Base-by-base conservation (phyloP, 2,797 vertebrate species). In the Pseudochromis fuscus region DNA sequence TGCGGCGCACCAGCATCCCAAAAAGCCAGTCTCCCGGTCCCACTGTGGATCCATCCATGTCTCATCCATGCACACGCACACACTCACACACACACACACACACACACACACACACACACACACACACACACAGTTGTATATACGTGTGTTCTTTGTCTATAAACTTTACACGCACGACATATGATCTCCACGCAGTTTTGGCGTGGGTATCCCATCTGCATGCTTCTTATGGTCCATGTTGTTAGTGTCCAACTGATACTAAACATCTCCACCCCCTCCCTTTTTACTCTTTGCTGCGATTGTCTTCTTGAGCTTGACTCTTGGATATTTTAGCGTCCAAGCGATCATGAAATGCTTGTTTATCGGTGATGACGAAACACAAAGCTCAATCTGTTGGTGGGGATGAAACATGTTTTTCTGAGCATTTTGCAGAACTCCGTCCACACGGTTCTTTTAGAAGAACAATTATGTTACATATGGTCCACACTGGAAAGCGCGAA, bases 141-240 rank as follows among this genome's bases (percentile, higher is more conserved):
- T 10, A 49, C n/a, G 57, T 23, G 19, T 52, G 46, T 30, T 53
- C 23, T 66, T 77, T 75, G 64, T 70, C 44, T 37, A 71, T 56
- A 60, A 72, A 82, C 78, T 77, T 71, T 58, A 82, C 73, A 68
- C 51, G 60, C 75, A 88, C 27, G 79, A 84, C 73, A 88, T 71
- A 67, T 83, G 75, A 88, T 84, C 87, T 83, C 58, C 74, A 86
- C 73, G 82, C 83, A 66, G 55, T 81, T 84, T 87, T 87, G 80
- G 93, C 93, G 90, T 94, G 89, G 81, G 82, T 91, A 46, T 45
- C 74, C 85, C 92, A 92, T 92, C 87, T 94, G 91, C 79, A 86
- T 80, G 74, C 53, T 38, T 79, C 57, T 73, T 51, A 67, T 62
- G 30, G 46, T 83, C 72, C 67, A 60, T 35, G 69, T 77, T 88